Conservation (phyloP, 2,113 vertebrate species). For the Oncorhynchus masou region DNA sequence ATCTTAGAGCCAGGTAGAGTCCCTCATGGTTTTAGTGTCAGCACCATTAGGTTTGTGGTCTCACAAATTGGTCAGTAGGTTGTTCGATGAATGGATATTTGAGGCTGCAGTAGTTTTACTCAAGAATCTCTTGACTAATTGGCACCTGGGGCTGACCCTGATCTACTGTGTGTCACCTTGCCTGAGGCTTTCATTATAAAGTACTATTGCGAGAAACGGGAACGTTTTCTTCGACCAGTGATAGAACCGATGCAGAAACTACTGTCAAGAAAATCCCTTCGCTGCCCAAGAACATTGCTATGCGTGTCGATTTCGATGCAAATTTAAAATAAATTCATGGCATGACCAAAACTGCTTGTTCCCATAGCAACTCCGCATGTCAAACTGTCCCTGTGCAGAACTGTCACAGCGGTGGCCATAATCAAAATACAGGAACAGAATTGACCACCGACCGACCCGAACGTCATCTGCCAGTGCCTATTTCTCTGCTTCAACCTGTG, state of each 20-base stretch:
- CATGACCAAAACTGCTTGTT: conserved; percentile 48
- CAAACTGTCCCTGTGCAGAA: conserved; percentile 32
- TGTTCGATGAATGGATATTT: background rate
- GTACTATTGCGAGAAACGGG: no score
- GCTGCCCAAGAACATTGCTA: no score
- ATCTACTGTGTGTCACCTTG: no score
- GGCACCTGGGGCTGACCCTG: no score
- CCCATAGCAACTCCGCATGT: conserved; percentile 49
- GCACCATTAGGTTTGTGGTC: background rate
- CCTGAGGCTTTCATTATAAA: no score
- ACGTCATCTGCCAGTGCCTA: conserved; percentile 1
- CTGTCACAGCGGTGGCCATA: conserved; percentile 20
- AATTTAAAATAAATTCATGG: conserved; percentile 23
- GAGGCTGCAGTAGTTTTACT: background rate
- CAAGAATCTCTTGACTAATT: no score
- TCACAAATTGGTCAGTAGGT: background rate
- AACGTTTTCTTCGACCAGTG: no score
- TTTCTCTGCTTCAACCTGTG: conserved; percentile 1
- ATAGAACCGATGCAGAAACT: no score
- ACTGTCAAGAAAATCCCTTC: no score
- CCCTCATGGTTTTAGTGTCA: background rate
- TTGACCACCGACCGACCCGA: conserved; percentile 19
- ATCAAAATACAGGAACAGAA: background rate
- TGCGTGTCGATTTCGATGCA: conserved; percentile 4
- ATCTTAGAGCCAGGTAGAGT: background rate